These are phyloP conservation scores for Alloscopus bannaensis DNA, from an alignment of 2,888 invertebrate genomes.

Conservation along the genomic window DNA sequence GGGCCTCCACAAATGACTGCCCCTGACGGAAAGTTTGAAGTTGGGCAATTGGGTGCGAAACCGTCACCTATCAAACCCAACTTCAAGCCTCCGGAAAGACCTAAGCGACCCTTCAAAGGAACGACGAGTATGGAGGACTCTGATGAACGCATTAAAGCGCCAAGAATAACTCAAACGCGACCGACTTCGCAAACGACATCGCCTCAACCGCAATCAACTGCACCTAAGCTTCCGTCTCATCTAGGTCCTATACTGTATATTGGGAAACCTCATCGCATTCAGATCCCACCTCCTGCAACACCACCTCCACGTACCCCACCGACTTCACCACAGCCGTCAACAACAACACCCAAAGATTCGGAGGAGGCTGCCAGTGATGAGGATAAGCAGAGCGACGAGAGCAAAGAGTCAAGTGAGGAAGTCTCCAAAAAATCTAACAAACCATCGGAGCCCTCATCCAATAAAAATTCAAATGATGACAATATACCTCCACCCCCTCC, in stretches of 20 bases:
- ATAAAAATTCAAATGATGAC: slow-evolving; percentile 1
- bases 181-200: slow-evolving; percentile 26
- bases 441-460: not conserved
- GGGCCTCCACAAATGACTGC: not conserved
- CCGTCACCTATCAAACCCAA: slow-evolving; percentile 24
- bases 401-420: slow-evolving; percentile 45
- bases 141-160: no score
- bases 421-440: slow-evolving; percentile 18
- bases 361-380: slow-evolving; percentile 54
- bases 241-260: slow-evolving; percentile 15
- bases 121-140: slow-evolving; percentile 52
- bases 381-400: slow-evolving; percentile 43
- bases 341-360: slow-evolving; percentile 5
- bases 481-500: slow-evolving; percentile 3
- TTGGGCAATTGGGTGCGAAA: slow-evolving; percentile 28
- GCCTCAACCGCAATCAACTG: not conserved
- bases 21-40: slow-evolving; percentile 37
- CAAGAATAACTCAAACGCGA: no score
- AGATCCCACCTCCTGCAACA: slow-evolving; percentile 46
- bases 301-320: slow-evolving; percentile 15
- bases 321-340: not conserved
- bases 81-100: slow-evolving; percentile 34
- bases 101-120: slow-evolving; percentile 35
- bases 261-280: slow-evolving; percentile 17
- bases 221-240: not conserved